Evolutionary conservation across 2,113 vertebrate genomes (phyloP), one percentile per base, ranked within the genome.

Genomic region (Lasiurus cinereus): DNA sequence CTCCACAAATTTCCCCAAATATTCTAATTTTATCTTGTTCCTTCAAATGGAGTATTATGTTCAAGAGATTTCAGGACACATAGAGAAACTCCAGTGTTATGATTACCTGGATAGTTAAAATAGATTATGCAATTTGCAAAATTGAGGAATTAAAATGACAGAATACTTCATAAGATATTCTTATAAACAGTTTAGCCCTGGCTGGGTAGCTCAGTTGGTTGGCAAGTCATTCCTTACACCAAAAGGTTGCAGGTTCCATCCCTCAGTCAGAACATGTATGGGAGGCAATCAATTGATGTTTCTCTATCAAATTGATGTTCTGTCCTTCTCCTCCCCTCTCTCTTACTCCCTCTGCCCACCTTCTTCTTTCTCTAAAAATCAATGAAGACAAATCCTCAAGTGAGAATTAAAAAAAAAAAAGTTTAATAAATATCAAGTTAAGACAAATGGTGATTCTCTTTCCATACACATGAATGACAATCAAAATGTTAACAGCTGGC

Each of bases 81-180:
- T 1, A 74, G n/a, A 22, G 88, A 93, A 85, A 50, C 15, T 54
- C 33, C 7, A 2, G 24, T 31, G 33, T 52, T 84, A n/a, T n/a
- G 19, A 70, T 95, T 77, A 95, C 24, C 14, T 78, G 8, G 59
- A 70, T 33, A 82, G 9, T 52, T 77, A 86, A 94, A 85, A 67
- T 48, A 69, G 83, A 91, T 66, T 7, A 92, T 4, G 4, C 43
- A 90, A 82, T 95, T 90, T 80, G n/a, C 18, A 93, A 91, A 91
- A 85, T 2, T 50, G 33, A 82, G 10, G 29, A 31, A 76, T 33
- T 77, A 78, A 78, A 4, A 87, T 39, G 29, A 43, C 39, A 54
- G 76, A 95, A 83, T 50, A 89, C 12, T 92, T 91, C 48, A 73
- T 33, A 77, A 91, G 10, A 19, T 19, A 33, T n/a, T 89, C 66